phyloP scores from a whole-genome alignment of 2,113 vertebrate genomes.

The Austrofundulus limnaeus region DNA sequence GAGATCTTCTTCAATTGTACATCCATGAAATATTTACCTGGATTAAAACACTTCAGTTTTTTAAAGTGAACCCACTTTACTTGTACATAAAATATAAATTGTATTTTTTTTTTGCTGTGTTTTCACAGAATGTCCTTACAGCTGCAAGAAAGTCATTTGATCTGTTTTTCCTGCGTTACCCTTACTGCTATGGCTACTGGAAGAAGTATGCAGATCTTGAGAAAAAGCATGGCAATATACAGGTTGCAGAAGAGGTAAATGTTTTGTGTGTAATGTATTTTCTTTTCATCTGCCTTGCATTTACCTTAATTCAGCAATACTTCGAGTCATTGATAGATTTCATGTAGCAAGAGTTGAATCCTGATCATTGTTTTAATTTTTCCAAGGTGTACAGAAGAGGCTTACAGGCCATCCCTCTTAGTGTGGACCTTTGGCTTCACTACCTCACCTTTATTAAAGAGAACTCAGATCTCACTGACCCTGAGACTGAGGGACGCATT shows the following conservation, averaged over 20 bases:
- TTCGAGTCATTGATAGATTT: neutral
- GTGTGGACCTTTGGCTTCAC: constrained; percentile 98
- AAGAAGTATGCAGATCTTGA: constrained; percentile 98
- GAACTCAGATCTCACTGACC: constrained; percentile 86
- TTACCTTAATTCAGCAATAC: constrained; percentile 7
- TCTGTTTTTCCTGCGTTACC: constrained; percentile 92
- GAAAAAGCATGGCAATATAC: constrained; percentile 88
- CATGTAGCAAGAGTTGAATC: neutral
- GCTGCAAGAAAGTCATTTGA: constrained; percentile 92
- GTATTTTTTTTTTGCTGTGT: neutral
- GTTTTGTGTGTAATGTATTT: too few species aligned
- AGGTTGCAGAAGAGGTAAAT: constrained; percentile 93
- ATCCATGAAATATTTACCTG: neutral
- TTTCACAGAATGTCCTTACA: constrained; percentile 84
- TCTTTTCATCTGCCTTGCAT: neutral
- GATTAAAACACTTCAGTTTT: neutral
- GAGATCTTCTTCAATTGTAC: neutral
- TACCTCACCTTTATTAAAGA: constrained; percentile 97
- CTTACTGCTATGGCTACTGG: constrained; percentile 99
- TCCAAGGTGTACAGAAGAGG: constrained; percentile 94
- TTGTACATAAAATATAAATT: neutral
- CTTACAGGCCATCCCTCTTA: constrained; percentile 96
- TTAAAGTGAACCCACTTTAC: neutral
- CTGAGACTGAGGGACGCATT: constrained; percentile 87
- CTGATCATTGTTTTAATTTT: constrained; percentile 61